Evolutionary conservation across 2,888 invertebrate genomes (phyloP).

Genomic region (Hirtodrosophila confusa): DNA sequence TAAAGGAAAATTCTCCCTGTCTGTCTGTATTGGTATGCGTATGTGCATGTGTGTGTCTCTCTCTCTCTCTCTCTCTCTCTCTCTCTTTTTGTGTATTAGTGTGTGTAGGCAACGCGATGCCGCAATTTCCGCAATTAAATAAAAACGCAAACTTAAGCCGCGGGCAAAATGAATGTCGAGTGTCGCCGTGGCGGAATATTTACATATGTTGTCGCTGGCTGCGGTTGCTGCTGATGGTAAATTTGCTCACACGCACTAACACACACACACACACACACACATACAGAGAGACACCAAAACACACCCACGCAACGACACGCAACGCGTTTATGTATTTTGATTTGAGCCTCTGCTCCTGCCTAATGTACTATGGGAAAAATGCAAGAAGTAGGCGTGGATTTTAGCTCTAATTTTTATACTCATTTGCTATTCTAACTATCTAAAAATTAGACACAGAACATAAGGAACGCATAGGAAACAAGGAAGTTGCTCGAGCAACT

Average conservation of each 20-base stretch:
- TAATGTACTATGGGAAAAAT: constrained; percentile 6
- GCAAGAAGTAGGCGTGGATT: no score
- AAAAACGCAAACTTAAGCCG: constrained; percentile 79
- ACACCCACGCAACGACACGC: constrained; percentile 61
- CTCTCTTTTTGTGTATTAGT: neutral
- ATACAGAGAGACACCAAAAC: constrained; percentile 19
- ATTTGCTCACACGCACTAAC: constrained; percentile 40
- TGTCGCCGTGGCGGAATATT: constrained; percentile 70
- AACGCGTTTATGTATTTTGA: constrained; percentile 79
- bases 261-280: constrained; percentile 9
- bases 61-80: no score
- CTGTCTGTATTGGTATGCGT: constrained; percentile 19
- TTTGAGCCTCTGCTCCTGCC: constrained; percentile 63
- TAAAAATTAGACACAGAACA: no score
- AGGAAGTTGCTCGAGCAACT: no score
- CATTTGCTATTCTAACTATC: no score
- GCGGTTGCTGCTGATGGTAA: constrained; percentile 43
- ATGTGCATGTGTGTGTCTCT: constrained; percentile 3
- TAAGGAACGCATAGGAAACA: no score
- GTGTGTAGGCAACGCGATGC: constrained; percentile 55
- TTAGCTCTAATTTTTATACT: no score
- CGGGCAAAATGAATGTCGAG: constrained; percentile 67
- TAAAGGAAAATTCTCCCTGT: constrained; percentile 50
- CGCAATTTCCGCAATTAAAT: constrained; percentile 79
- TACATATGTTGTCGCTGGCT: constrained; percentile 62